Evolutionary conservation across 1,140 invertebrate genomes (phyloP).

Genomic region (Listronotus oregonensis): DNA sequence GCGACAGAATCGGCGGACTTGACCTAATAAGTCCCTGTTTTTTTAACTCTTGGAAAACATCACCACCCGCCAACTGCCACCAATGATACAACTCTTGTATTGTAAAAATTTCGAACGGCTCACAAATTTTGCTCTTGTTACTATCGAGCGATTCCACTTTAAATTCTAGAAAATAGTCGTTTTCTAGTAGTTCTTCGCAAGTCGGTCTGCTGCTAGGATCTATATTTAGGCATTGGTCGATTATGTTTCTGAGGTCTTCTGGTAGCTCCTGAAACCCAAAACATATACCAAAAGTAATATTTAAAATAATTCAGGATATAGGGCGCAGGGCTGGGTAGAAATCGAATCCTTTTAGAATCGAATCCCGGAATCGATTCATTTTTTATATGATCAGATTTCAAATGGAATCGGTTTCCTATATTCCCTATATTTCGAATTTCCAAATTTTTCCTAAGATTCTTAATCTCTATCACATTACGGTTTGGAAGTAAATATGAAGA

Average conservation of each 20-base stretch:
- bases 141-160: conserved; percentile 44
- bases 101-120: conserved; percentile 53
- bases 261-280: conserved; percentile 62
- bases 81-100: conserved; percentile 77
- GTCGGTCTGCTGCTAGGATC: conserved; percentile 67
- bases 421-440: no score
- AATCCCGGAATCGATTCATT: no score
- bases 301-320: no score
- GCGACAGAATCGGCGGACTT: conserved; percentile 75
- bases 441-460: no score
- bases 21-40: conserved; percentile 88
- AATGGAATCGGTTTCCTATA: no score
- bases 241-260: conserved; percentile 64
- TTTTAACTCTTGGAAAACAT: conserved; percentile 87
- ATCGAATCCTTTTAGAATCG: no score
- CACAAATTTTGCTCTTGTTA: conserved; percentile 42
- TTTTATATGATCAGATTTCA: no score
- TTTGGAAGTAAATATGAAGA: no score
- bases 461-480: no score
- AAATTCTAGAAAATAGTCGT: conserved; percentile 59
- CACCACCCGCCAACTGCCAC: conserved; percentile 94
- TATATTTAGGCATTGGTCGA: conserved; percentile 73
- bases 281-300: no score
- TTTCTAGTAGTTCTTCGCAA: conserved; percentile 63
- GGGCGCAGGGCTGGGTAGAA: no score